Evolutionary conservation across 2,113 vertebrate species (phyloP).

Genomic region (Riparia riparia): DNA sequence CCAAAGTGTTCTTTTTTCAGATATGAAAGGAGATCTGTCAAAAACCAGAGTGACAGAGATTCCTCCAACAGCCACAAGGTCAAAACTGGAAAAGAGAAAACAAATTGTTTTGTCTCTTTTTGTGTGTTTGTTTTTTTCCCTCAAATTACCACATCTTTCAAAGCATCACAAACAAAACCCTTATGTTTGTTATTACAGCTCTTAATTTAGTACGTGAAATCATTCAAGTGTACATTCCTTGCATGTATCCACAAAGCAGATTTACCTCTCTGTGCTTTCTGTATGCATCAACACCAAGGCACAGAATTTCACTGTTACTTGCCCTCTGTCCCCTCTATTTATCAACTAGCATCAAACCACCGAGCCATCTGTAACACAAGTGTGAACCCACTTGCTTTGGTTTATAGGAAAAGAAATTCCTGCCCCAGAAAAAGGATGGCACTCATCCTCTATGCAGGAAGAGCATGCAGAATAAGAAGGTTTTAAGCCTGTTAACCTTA

Average conservation of each 20-base stretch:
- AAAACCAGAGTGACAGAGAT: slow-evolving; percentile 92
- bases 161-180: not conserved
- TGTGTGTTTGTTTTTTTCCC: not conserved
- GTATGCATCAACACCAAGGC: not conserved
- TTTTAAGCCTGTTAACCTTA: not conserved
- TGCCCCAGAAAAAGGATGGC: not conserved
- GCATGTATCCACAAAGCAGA: not conserved
- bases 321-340: not conserved
- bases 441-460: not conserved
- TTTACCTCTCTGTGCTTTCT: not conserved
- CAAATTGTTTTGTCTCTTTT: not conserved
- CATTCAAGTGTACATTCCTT: not conserved
- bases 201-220: not conserved
- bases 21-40: slow-evolving; percentile 93
- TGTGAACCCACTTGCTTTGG: not conserved
- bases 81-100: slow-evolving; percentile 85
- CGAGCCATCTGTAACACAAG: not conserved
- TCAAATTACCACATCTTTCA: not conserved
- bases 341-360: not conserved
- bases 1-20: slow-evolving; percentile 92
- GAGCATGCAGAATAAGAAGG: not conserved
- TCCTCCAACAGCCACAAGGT: slow-evolving; percentile 92
- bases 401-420: not conserved
- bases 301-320: not conserved
- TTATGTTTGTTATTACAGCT: not conserved